A percentile compares a stretch with the other conserved stretches of the same genome.
Evolutionary conservation across 2,888 invertebrate genomes (phyloP).

Genomic region (Spisula subtruncata): DNA sequence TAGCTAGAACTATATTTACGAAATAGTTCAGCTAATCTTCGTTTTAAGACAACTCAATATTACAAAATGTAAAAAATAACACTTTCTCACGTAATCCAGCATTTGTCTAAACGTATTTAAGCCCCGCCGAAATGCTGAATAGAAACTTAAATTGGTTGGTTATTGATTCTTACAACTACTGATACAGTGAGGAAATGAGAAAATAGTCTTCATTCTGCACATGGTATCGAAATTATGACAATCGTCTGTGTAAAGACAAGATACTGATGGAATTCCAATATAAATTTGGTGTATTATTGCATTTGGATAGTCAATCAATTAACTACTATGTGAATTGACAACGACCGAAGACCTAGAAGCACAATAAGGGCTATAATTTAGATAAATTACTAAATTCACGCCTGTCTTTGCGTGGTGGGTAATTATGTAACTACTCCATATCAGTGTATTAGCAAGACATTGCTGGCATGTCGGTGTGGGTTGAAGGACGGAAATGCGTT

Average conservation of each 20-base stretch:
- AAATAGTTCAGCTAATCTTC: neutral
- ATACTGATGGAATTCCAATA: neutral
- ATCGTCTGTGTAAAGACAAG: slow-evolving; percentile 2
- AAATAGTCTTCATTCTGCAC: neutral
- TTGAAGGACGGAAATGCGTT: neutral
- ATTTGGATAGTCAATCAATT: neutral
- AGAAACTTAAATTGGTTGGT: slow-evolving; percentile 11
- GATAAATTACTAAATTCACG: slow-evolving; percentile 13
- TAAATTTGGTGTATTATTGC: neutral
- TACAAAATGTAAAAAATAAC: neutral
- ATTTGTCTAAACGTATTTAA: slow-evolving; percentile 31
- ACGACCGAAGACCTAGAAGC: neutral
- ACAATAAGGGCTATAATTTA: slow-evolving; percentile 17
- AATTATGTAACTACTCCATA: neutral
- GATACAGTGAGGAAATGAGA: slow-evolving; percentile 9
- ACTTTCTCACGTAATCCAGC: slow-evolving; percentile 31
- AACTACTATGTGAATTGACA: neutral
- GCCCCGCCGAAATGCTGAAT: slow-evolving; percentile 21
- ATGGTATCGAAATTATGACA: slow-evolving; percentile 27
- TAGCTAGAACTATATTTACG: neutral
- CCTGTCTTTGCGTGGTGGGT: neutral
- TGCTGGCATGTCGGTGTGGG: neutral
- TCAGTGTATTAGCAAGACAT: neutral
- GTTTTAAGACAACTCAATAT: neutral
- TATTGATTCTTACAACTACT: slow-evolving; percentile 19